Evolutionary conservation across 2,113 vertebrate genomes (phyloP).

Genomic region (Laterallus jamaicensis): DNA sequence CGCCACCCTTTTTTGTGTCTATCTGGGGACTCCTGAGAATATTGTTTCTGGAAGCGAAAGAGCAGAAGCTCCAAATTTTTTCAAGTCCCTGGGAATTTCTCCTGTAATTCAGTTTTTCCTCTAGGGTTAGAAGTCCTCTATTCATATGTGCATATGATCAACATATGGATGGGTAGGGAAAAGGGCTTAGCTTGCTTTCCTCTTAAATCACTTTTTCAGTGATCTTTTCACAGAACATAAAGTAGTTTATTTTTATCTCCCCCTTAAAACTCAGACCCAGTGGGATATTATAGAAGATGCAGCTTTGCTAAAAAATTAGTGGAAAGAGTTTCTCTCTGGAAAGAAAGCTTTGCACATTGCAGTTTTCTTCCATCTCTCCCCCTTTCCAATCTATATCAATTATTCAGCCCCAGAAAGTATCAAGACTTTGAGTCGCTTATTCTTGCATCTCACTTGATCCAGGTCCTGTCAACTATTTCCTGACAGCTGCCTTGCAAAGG

Average conservation of each 20-base stretch:
- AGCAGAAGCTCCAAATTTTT: not conserved
- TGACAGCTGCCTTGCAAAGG: not conserved
- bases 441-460: not conserved
- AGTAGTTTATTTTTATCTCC: conserved; percentile 3
- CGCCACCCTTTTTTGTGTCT: not conserved
- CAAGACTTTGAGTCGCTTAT: not conserved
- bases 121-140: not conserved
- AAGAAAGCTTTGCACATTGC: not conserved
- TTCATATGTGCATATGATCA: not conserved
- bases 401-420: not conserved
- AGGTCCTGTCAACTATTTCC: not conserved
- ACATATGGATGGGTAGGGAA: not conserved
- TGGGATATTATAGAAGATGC: not conserved
- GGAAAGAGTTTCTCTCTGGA: not conserved
- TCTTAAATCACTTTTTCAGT: conserved; percentile 3
- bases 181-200: not conserved
- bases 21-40: not conserved
- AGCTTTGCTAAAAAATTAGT: not conserved
- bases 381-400: not conserved
- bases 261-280: not conserved
- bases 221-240: not conserved
- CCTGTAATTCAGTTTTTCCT: not conserved
- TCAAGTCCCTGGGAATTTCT: not conserved
- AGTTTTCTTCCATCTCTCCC: not conserved
- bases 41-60: not conserved